Percentiles rank a stretch among this genome's conserved stretches.
These are phyloP conservation scores for Ditula angustiorana DNA, from an alignment of 2,888 invertebrate genomes.

Conservation along the genomic window DNA sequence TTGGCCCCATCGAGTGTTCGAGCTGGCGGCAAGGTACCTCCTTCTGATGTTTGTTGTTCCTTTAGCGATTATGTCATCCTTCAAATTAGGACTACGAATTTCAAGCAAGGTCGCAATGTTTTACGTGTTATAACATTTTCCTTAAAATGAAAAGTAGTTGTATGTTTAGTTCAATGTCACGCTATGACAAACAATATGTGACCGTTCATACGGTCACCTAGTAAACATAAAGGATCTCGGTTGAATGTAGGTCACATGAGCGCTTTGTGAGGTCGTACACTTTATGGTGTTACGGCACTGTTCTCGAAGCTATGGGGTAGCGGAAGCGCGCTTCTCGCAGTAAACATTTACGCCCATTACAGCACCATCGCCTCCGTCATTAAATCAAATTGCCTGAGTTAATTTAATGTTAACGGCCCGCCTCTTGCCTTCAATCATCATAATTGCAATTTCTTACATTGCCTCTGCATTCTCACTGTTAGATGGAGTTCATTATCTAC, in stretches of 20 bases:
- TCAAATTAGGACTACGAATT: conserved; percentile 39
- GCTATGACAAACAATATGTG: conserved; percentile 23
- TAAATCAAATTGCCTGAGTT: conserved; percentile 67
- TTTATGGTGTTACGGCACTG: conserved; percentile 54
- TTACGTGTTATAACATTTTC: conserved; percentile 17
- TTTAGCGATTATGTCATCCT: conserved; percentile 50
- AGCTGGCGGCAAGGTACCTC: conserved; percentile 34
- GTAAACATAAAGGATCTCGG: conserved; percentile 36
- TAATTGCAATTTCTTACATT: conserved; percentile 62
- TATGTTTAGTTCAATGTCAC: conserved; percentile 19
- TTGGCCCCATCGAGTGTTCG: conserved; percentile 24
- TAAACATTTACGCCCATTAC: conserved; percentile 52
- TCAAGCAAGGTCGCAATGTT: conserved; percentile 32
- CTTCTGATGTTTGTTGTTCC: conserved; percentile 39
- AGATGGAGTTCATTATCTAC: conserved; percentile 34
- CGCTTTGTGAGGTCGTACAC: conserved; percentile 58
- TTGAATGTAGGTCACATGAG: conserved; percentile 43
- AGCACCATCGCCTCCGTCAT: conserved; percentile 53
- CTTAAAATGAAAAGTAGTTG: conserved; percentile 2
- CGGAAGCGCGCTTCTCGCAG: conserved; percentile 40
- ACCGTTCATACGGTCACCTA: conserved; percentile 39
- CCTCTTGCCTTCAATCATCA: conserved; percentile 59
- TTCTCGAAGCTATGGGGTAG: conserved; percentile 7
- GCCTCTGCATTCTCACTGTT: conserved; percentile 56
- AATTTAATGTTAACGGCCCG: conserved; percentile 59